Evolutionary conservation across 2,888 invertebrate species (phyloP), one percentile per base, ranked within the genome.

Genomic region (Troilus luridus): DNA sequence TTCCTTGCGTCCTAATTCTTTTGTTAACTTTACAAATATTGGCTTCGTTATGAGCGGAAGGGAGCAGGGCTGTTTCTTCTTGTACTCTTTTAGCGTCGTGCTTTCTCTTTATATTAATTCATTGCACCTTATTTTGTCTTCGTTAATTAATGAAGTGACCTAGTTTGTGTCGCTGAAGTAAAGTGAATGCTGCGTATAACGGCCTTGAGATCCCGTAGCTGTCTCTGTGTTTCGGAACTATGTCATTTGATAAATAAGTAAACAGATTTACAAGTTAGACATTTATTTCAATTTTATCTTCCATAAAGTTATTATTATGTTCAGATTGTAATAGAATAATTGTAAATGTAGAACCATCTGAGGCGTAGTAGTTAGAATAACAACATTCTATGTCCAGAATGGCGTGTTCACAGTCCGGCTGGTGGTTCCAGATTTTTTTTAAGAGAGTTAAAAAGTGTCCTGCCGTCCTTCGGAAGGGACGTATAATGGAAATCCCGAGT

Each of bases 21-120:
- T 64, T 64, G 64, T n/a, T n/a, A 64, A n/a, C 64, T 2, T 64
- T 64, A 64, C 64, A 64, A 64, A 64, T 64, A n/a, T 64, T n/a
- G 64, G 64, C n/a, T n/a, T 64, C 64, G 64, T 64, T 64, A 64
- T 64, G 64, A n/a, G n/a, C 12, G n/a, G 64, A 64, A 64, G 64
- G 19, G 11, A 11, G 9, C 21, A n/a, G 19, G 64, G 10, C n/a
- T n/a, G 64, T 64, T 62, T 8, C 62, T 62, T 64, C 64, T 64
- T 64, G 11, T 11, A 64, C 11, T n/a, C n/a, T 64, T 64, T 64
- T n/a, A 64, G 11, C 64, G 64, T 9, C 64, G 10, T n/a, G 21
- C 64, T n/a, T 64, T 64, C 19, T n/a, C 64, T 64, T 64, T n/a
- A 64, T 19, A 64, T 9, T 64, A 64, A 64, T 64, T 64, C 64